Percentiles rank a stretch among this genome's conserved stretches.
phyloP scores from a whole-genome alignment of 2,113 vertebrate species.

The Gnathochromis pfefferi region DNA sequence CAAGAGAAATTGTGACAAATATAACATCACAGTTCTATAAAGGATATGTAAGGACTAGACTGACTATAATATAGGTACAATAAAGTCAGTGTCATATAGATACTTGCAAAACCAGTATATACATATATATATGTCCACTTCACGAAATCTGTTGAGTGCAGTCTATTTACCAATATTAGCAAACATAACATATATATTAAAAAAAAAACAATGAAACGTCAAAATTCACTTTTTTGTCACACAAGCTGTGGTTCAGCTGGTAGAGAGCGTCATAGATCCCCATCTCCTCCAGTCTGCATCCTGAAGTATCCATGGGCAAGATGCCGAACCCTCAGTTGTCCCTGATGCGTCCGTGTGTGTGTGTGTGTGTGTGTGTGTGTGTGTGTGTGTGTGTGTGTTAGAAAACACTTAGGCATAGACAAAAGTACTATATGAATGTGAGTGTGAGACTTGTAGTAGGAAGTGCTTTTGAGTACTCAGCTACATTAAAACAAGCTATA shows the following conservation, averaged over 20 bases:
- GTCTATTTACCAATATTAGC: background rate
- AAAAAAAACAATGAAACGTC: background rate
- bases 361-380: background rate
- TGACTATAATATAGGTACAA: background rate
- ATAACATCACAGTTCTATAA: background rate
- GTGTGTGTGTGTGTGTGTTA: background rate
- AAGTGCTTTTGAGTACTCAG: background rate
- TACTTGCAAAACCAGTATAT: background rate
- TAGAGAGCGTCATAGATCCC: background rate
- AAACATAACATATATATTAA: background rate
- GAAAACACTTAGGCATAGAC: background rate
- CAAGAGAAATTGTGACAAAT: background rate
- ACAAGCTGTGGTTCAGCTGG: background rate
- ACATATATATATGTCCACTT: background rate
- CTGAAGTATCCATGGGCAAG: background rate
- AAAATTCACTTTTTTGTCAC: background rate
- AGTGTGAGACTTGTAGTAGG: background rate
- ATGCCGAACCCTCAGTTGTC: background rate
- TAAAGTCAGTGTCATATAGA: background rate
- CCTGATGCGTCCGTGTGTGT: background rate
- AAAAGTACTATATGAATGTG: background rate
- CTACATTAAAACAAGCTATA: background rate
- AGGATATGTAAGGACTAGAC: background rate
- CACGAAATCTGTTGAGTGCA: background rate
- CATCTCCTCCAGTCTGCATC: background rate